phyloP scores from a whole-genome alignment of 2,113 vertebrate species.

The Litocranius walleri region DNA sequence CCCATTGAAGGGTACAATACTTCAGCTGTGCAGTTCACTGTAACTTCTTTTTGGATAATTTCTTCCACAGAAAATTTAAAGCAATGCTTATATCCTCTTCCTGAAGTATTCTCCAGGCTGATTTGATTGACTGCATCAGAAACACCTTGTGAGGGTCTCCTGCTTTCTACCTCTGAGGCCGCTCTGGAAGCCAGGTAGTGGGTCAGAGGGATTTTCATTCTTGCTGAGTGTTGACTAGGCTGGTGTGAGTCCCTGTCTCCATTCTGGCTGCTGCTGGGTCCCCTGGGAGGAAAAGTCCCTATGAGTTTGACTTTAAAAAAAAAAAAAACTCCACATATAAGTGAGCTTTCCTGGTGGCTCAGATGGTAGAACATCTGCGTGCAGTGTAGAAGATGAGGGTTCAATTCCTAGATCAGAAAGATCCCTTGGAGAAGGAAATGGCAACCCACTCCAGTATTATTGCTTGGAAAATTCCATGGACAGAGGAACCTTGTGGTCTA shows the following conservation, averaged over 20 bases:
- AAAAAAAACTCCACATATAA: not conserved
- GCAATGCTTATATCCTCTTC: conserved; percentile 84
- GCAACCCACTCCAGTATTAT: not conserved
- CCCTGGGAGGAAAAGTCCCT: not conserved
- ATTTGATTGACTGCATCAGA: not conserved
- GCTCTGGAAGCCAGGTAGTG: not conserved
- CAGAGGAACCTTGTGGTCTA: not conserved
- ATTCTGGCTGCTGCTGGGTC: not conserved
- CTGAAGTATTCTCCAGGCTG: conserved; percentile 80
- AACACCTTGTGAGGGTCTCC: not conserved
- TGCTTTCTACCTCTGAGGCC: not conserved
- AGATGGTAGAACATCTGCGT: not conserved
- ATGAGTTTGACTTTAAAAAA: not conserved
- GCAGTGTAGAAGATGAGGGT: rapidly evolving
- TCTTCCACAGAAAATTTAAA: conserved; percentile 88
- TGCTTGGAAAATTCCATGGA: not conserved
- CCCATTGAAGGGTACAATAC: conserved; percentile 82
- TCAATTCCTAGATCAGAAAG: not conserved
- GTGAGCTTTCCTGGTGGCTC: not conserved
- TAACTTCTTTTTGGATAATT: conserved; percentile 76
- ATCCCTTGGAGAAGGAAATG: not conserved
- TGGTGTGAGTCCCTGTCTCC: not conserved
- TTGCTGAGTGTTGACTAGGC: not conserved
- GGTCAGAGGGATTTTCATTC: not conserved
- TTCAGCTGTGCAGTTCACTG: conserved; percentile 84